phyloP scores from a whole-genome alignment of 2,888 invertebrate species.

The Lycophotia porphyrea region DNA sequence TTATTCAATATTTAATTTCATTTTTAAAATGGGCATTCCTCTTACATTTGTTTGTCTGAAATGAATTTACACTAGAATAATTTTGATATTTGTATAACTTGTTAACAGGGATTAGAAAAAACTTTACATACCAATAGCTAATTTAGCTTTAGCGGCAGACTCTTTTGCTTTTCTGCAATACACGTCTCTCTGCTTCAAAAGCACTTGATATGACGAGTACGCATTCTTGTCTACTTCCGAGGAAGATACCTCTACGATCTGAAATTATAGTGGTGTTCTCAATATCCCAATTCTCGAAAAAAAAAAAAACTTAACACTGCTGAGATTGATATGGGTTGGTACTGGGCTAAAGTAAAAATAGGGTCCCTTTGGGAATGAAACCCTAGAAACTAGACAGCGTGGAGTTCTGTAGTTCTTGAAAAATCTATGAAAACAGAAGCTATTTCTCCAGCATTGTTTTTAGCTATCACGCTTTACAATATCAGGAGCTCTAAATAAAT shows the following conservation, averaged over 20 bases:
- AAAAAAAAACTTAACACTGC: neutral
- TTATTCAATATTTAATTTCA: neutral
- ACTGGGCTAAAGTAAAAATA: neutral
- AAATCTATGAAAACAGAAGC: too few relatives aligned
- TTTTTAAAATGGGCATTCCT: neutral
- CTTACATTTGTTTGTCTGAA: neutral
- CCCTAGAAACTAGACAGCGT: neutral
- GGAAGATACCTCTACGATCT: conserved; percentile 91
- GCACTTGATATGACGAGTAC: conserved; percentile 90
- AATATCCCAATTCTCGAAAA: neutral
- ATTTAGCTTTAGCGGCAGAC: conserved; percentile 90
- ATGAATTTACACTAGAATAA: neutral
- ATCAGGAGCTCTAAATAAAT: too few relatives aligned
- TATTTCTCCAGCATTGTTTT: too few relatives aligned
- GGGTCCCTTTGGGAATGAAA: neutral
- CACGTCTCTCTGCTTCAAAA: conserved; percentile 90
- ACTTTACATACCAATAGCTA: conserved; percentile 86
- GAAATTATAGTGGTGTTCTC: conserved; percentile 40
- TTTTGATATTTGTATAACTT: neutral
- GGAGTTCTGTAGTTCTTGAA: neutral
- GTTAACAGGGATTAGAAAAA: neutral
- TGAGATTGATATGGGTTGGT: neutral
- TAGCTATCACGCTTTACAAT: too few relatives aligned
- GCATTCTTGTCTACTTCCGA: conserved; percentile 90
- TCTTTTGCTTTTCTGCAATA: conserved; percentile 90